Base-by-base conservation (phyloP, 1,140 invertebrate species). In the Drosophila eugracilis region DNA sequence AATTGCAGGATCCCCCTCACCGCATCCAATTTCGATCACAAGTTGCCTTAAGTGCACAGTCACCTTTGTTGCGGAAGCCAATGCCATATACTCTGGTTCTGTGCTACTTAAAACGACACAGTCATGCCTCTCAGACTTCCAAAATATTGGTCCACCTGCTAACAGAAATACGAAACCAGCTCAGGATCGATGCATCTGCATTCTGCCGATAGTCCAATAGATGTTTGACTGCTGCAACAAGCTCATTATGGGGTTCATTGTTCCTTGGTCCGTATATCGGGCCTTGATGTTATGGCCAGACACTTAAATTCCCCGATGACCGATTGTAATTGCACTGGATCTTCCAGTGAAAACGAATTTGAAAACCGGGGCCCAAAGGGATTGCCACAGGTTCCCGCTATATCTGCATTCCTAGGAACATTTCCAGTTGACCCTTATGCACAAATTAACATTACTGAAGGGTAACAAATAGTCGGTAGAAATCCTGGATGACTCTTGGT, bases 11-110 rank as follows among this genome's bases (percentile, higher is more conserved):
- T 15, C 34, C 5, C 6, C 6, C 14, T 14, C 34, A 17, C 34
- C 34, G 14, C 34, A 37, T 15, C 34, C 14, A 37, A 37, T 37
- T 37, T 37, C 34, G 34, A 37, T 37, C 14, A 37, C 34, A n/a
- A 37, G 14, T 17, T 15, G 34, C 5, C 14, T 36, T 15, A 36
- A 5, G 5, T 36, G 14, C 14, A 34, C n/a, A 15, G 34, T 6
- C 34, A 15, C 34, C 14, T 15, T 36, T 15, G 34, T 36, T 36
- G 14, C 14, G n/a, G 34, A 36, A 37, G 14, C 17, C 6, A 37
- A 37, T 37, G 5, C 14, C 34, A 17, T 37, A 14, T 5, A 34
- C 12, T 14, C 12, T 3, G n/a, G 5, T 14, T 14, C 14, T 3
- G 2, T 17, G 10, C 10, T 12, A 30, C 26, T 26, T 26, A 26